phyloP scores from a whole-genome alignment of 2,888 invertebrate species.

The Euzetes globulus region DNA sequence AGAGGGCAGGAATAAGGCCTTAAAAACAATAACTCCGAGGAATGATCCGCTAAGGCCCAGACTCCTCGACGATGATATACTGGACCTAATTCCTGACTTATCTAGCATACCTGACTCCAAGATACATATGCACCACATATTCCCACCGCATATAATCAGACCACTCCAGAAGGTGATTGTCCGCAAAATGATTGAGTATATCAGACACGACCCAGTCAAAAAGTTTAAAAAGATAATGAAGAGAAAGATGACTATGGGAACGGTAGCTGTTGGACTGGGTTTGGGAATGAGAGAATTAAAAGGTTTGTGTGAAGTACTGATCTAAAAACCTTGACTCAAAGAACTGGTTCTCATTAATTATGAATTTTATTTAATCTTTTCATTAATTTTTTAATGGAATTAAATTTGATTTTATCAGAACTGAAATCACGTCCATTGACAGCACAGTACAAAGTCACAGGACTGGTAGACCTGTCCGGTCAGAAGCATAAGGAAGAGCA shows the following conservation, averaged over 20 bases:
- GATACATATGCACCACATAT: constrained; percentile 8
- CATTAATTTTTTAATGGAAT: background rate
- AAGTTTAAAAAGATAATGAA: background rate
- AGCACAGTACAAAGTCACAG: background rate
- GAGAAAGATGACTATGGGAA: background rate
- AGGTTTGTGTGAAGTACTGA: too few relatives aligned
- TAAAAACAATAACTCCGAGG: background rate
- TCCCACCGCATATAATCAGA: background rate
- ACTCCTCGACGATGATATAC: background rate
- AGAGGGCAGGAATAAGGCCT: background rate
- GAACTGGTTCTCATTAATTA: background rate
- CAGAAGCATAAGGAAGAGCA: background rate
- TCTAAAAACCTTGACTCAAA: too few relatives aligned
- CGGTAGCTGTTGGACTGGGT: background rate
- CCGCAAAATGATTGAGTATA: background rate
- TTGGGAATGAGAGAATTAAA: background rate
- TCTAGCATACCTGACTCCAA: background rate
- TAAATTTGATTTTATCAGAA: background rate
- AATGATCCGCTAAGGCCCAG: background rate
- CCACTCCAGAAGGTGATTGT: background rate
- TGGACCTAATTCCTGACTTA: background rate
- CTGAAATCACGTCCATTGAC: background rate
- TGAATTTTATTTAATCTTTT: background rate
- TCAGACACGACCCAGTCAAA: background rate
- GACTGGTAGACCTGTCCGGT: background rate